Percentiles rank a stretch among this genome's conserved stretches.
Conservation (phyloP, 2,888 invertebrate species). For the Unio pictorum region DNA sequence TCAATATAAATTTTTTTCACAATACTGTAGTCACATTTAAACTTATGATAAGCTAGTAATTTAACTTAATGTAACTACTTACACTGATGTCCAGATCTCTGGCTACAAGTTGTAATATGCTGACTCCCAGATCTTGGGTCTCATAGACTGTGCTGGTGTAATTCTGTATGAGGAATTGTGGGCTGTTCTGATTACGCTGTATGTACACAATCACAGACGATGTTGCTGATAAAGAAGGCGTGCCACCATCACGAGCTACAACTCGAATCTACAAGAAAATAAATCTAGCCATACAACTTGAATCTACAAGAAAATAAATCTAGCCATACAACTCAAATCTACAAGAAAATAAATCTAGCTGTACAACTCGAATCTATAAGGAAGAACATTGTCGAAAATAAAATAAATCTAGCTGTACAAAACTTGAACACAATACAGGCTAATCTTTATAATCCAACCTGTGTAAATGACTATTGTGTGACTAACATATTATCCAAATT, state of each 20-base stretch:
- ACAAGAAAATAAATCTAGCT: neutral
- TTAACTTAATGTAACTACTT: neutral
- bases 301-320: neutral
- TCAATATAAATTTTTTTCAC: too few relatives aligned
- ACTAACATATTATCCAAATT: too few relatives aligned
- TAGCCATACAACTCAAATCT: conserved; percentile 4
- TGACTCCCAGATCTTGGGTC: conserved; percentile 47
- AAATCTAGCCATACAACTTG: neutral
- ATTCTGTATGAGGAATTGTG: conserved; percentile 45
- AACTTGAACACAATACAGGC: neutral
- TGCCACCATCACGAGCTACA: conserved; percentile 57
- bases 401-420: neutral
- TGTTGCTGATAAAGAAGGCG: conserved; percentile 47
- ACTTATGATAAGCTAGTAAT: too few relatives aligned
- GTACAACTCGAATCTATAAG: neutral
- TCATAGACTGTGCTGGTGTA: conserved; percentile 55
- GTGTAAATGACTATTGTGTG: too few relatives aligned
- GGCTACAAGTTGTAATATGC: conserved; percentile 46
- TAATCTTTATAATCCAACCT: too few relatives aligned
- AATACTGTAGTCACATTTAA: too few relatives aligned
- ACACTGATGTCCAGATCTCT: conserved; percentile 45
- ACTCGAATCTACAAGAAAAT: conserved; percentile 48
- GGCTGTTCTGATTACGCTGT: conserved; percentile 53
- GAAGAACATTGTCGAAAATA: neutral
- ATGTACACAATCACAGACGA: conserved; percentile 50